Base-by-base conservation (phyloP, 2,888 invertebrate species). In the Neoitamus cyanurus region DNA sequence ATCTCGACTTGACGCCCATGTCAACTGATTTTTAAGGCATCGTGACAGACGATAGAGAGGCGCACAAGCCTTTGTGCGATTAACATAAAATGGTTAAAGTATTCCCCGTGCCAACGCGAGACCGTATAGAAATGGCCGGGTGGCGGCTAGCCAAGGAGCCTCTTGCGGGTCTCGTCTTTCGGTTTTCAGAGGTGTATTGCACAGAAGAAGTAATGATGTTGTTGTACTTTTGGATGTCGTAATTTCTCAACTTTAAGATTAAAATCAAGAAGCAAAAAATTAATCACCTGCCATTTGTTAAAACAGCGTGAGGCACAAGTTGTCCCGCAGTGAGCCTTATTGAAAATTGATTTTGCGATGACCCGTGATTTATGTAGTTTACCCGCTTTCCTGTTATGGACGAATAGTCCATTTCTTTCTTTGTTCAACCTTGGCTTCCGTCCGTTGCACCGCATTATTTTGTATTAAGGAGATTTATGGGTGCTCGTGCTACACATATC, bases 321-420 rank as follows among this genome's bases (percentile, higher is more conserved):
- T 86, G 85, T 86, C 88, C 88, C 86, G 87, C 75, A 86, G 87
- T 87, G 88, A 86, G 86, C 87, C 86, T 87, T 88, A 88, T 88
- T 88, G 88, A 88, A 88, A 88, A 88, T 88, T 88, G 87, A 88
- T 87, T 88, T 87, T 86, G 87, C 87, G 86, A 87, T 87, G 87
- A 87, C 86, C 87, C 85, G 87, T 87, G 87, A 86, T 83, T 83
- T 83, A 83, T 83, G 75, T 75, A 75, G 75, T 42, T 75, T 75
- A 75, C 75, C 28, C 11, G 73, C 20, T 73, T 73, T 73, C 73
- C 73, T 73, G 73, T 36, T 75, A 75, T 28, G 75, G 75, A 75
- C 34, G 75, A 75, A 75, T 75, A 75, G 75, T 30, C 42, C 75
- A 75, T 42, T 75, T 75, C 75, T 75, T 42, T 75, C 75, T 75